Evolutionary conservation across 1,140 invertebrate species (phyloP), one percentile per base, ranked within the genome.

Genomic region (Dermatophagoides farinae): DNA sequence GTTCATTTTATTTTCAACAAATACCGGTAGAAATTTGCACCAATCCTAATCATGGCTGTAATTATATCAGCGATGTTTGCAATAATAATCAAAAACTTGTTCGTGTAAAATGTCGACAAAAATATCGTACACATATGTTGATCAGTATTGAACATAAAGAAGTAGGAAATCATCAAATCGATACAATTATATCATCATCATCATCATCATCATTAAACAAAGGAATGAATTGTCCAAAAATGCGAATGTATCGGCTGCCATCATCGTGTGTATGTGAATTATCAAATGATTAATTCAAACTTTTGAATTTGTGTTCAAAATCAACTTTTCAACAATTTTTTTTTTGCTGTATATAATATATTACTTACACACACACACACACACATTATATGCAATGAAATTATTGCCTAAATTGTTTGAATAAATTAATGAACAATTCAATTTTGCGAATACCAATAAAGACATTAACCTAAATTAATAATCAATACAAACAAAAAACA

Each of bases 171-270:
- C 53, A 11, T 12, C 38, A 14, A 55, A 2, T 25, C 25, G 41
- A 12, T 14, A 14, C 23, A 39, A 55, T 54, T 22, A 54, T 18
- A 54, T 18, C 31, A 37, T 54, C 52, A 20, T 18, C 31, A 37
- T 22, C 18, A 37, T 54, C 52, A 54, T 54, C 49, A 51, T 20
- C 23, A 52, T 52, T 16, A 12, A 43, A 60, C 6, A 61, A 67
- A 14, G 53, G 53, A n/a, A 52, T 63, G 9, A 62, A 65, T 20
- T 68, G 67, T 57, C 67, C 67, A 2, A 55, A 60, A 6, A 67
- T 68, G 67, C 64, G 60, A 43, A 54, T 66, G 2, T 68, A 67
- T 61, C 59, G 66, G n/a, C 67, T 68, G 25, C 67, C 67, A 18
- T 66, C 66, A 10, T 54, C 61, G 6, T 68, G 67, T 58, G 64